Evolutionary conservation across 2,888 invertebrate species (phyloP).

Genomic region (Alcis repandata): DNA sequence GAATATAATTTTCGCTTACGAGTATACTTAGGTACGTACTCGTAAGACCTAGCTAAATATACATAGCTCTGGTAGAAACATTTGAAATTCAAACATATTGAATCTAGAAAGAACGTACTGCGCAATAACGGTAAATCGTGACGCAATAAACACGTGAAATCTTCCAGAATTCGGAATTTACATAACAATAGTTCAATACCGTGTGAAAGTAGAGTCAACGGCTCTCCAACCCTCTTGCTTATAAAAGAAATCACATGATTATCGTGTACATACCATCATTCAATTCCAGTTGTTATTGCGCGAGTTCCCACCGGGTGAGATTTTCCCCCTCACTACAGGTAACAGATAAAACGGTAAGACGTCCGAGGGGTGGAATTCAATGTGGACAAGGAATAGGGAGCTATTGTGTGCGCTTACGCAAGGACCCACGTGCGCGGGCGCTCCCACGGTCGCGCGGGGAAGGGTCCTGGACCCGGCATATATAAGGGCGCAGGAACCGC

Average conservation of each 20-base stretch:
- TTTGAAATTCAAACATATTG: background rate
- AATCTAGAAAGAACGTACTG: slow-evolving; percentile 22
- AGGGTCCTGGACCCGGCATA: slow-evolving; percentile 69
- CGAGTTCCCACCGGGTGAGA: slow-evolving; percentile 80
- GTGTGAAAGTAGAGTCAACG: slow-evolving; percentile 74
- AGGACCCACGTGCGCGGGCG: slow-evolving; percentile 79
- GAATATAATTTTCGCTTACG: too few species aligned
- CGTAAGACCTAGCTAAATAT: too few species aligned
- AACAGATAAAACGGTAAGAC: slow-evolving; percentile 81
- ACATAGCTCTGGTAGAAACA: too few species aligned
- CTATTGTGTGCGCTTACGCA: slow-evolving; percentile 81
- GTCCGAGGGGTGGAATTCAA: slow-evolving; percentile 81
- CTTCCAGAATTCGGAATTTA: slow-evolving; percentile 53
- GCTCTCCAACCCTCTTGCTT: slow-evolving; percentile 68
- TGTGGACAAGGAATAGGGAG: slow-evolving; percentile 75
- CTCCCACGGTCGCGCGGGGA: slow-evolving; percentile 77
- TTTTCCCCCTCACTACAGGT: slow-evolving; percentile 81
- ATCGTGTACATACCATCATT: slow-evolving; percentile 74
- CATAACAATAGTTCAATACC: slow-evolving; percentile 69
- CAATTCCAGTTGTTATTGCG: slow-evolving; percentile 77
- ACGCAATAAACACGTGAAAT: slow-evolving; percentile 42
- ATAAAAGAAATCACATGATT: slow-evolving; percentile 64
- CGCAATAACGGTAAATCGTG: slow-evolving; percentile 52
- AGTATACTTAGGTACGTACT: too few species aligned
- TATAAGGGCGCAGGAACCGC: slow-evolving; percentile 64